Evolutionary conservation across 2,797 vertebrate genomes (phyloP), one percentile per base, ranked within the genome.

Genomic region (Epinephelus awoara): DNA sequence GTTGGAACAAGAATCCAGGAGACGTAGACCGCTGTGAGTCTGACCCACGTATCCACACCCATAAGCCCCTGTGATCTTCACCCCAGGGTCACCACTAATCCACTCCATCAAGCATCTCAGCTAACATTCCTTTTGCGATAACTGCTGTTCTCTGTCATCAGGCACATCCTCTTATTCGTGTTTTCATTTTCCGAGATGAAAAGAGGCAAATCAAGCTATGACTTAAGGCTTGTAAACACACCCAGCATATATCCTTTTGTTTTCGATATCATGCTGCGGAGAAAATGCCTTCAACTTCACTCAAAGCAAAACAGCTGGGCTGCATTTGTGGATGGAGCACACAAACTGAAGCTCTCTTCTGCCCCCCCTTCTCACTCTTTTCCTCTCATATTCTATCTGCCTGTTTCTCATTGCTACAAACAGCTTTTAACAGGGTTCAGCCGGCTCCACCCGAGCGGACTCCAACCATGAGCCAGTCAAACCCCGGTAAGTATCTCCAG

Each of bases 401-500:
- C 85, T 84, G 79, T 88, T 91, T 91, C 81, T 90, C 56, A 73
- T 90, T 84, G 82, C 87, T 84, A 72, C 86, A 77, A 88, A 84
- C 92, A 96, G 95, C 81, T 87, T 94, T 94, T 80, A 95, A 94
- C 93, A 95, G 94, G 80, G 93, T 95, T 85, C 95, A 95, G 86
- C 91, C 86, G 3, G 87, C 90, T 68, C 76, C 86, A 67, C 80
- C 94, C 34, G 93, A 96, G 84, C 92, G 92, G 82, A 92, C 77
- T 75, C 92, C 92, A 71, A 88, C 87, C 51, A 71, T 83, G 38
- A 91, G 85, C 61, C 94, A 94, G 90, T 84, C 94, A 51, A 96
- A 91, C 91, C 94, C 95, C 14, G 67, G 95, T 96, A 94, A 95
- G 95, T 95, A 86, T 88, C 78, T 90, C 70, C 89, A 89, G 87